Evolutionary conservation across 2,888 invertebrate species (phyloP), one percentile per base, ranked within the genome.

Genomic region (Cataglyphis livida): DNA sequence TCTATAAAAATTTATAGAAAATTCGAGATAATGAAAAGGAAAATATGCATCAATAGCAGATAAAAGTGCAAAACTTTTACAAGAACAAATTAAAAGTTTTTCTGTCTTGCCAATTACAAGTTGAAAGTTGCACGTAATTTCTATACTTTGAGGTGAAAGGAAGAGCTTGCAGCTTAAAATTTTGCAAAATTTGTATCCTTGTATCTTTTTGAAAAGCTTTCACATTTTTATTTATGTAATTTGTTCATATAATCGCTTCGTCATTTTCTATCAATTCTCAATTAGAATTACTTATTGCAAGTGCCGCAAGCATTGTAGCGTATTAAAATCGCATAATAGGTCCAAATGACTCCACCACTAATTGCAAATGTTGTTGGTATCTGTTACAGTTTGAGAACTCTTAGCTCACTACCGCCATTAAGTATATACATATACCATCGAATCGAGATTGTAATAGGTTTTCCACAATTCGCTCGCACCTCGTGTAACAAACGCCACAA

Each of bases 401-500:
- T 54, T 21, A 54, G 66, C 10, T 76, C 68, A 15, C 76, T 35
- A 41, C 38, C 38, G n/a, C 65, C 65, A 66, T 41, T 35, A 65
- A 66, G n/a, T 76, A 41, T 15, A 35, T 64, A 62, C 59, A 51
- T 65, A 68, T 51, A 44, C 41, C 38, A 62, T 79, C 48, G 51
- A 44, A 54, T 81, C 64, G 65, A 62, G 35, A 61, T 70, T 32
- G 44, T 83, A 83, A 83, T 79, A 83, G 82, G 62, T 79, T 83
- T 83, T 83, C 82, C 82, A 70, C 82, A 54, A 70, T 73, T 82
- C 51, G 61, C 82, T 54, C 62, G 48, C 44, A 25, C 44, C 79
- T 79, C 82, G 41, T 71, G 65, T 84, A 82, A 82, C 84, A 57
- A 84, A 82, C n/a, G 32, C 65, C 51, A 65, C 54, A 35, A 48